A percentile compares a stretch with the other conserved stretches of the same genome.
These are phyloP conservation scores for Mycalesis mineus DNA, from an alignment of 2,888 invertebrate genomes.

Conservation along the genomic window DNA sequence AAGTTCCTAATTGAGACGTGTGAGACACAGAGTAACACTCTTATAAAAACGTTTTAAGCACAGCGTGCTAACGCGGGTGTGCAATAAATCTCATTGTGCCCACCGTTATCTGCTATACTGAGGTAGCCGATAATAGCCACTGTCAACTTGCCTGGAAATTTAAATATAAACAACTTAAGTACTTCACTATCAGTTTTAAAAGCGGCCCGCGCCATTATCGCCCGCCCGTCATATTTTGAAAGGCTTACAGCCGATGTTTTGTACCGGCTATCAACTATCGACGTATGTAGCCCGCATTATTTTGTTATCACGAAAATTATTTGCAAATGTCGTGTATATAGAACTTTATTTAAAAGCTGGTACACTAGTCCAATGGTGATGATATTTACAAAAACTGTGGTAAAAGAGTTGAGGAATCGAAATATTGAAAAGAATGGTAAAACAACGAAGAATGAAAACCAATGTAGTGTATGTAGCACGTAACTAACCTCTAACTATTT, in stretches of 20 bases:
- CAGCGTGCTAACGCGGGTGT: constrained; percentile 56
- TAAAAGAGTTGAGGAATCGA: too few relatives aligned
- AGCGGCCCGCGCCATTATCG: constrained; percentile 37
- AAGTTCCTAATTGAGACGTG: constrained; percentile 63
- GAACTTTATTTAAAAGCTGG: too few relatives aligned
- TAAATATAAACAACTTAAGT: constrained; percentile 64
- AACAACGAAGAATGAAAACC: too few relatives aligned
- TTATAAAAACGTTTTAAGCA: constrained; percentile 46
- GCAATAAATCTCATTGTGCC: constrained; percentile 71
- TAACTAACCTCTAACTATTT: too few relatives aligned
- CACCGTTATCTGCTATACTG: constrained; percentile 59
- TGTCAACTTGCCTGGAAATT: constrained; percentile 60
- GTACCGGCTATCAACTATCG: constrained; percentile 5
- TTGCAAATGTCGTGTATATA: not conserved
- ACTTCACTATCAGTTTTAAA: constrained; percentile 40
- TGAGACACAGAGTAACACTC: constrained; percentile 51
- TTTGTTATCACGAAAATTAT: constrained; percentile 5
- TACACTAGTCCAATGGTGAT: too few relatives aligned
- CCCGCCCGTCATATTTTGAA: constrained; percentile 35
- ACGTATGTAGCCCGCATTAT: not conserved
- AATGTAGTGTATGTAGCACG: too few relatives aligned
- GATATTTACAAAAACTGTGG: too few relatives aligned
- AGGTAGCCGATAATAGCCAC: constrained; percentile 65
- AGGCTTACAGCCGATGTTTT: constrained; percentile 18
- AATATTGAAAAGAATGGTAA: too few relatives aligned